Base-by-base conservation (phyloP, 2,113 vertebrate genomes). In the Epinephelus fuscoguttatus region DNA sequence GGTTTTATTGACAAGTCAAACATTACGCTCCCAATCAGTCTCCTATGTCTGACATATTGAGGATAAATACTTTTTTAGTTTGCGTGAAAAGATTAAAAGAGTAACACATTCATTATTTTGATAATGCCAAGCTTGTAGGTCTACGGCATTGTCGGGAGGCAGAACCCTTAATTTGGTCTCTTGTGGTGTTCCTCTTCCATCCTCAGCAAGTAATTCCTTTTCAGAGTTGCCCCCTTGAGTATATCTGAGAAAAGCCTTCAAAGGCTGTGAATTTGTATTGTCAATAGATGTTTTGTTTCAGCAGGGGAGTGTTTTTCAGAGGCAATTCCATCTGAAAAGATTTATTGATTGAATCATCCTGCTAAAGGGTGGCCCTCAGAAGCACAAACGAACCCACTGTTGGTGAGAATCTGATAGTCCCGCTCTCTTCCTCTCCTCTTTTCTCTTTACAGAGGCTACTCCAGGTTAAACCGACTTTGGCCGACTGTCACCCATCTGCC, bases 261-360 rank as follows among this genome's bases (percentile, higher is more conserved):
- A 86, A 88, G 74, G 21, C 30, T 50, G 30, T 56, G 33, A 71
- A 79, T 84, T 80, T 86, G 84, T 84, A 72, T 69, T 85, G 82
- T 91, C 88, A 92, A 84, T 88, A 87, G 80, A 78, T 84, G 73
- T 85, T 82, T 88, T 88, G 72, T 79, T 88, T 83, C 67, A 19
- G 75, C 62, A 1, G 53, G 75, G 69, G 52, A 80, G 56, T 73
- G 55, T 70, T 84, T 84, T 75, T 78, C 72, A 82, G 63, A 84
- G 60, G 73, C 85, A 89, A 88, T 93, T 90, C 85, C 80, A 75
- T 88, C 84, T 82, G 66, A 91, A 85, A 82, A 77, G 69, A 91
- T 81, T 55, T 87, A 89, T 88, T 62, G 82, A 91, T 91, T 78
- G 70, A 85, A 77, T 82, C 59, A 19, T 70, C 67, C 40, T 52